A percentile compares a stretch with the other conserved stretches of the same genome.
Conservation (phyloP, 1,140 invertebrate genomes). For the Bombus difficillimus region DNA sequence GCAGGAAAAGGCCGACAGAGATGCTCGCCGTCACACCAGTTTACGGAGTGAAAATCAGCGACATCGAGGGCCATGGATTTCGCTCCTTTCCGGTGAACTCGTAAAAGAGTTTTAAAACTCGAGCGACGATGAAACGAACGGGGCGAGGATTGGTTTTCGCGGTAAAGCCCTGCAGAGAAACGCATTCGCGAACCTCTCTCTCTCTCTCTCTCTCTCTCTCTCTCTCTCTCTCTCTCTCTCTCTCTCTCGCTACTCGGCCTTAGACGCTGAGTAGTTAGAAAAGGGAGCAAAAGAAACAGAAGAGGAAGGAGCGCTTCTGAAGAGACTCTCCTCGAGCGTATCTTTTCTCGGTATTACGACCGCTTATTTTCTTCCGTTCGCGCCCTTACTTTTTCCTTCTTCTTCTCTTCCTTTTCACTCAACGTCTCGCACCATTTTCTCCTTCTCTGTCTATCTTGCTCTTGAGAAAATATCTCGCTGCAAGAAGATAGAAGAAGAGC, state of each 20-base stretch:
- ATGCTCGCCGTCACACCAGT: background rate
- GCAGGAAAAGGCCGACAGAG: background rate
- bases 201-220: too few relatives aligned
- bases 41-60: constrained; percentile 37
- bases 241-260: constrained; percentile 26
- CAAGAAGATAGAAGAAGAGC: background rate
- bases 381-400: background rate
- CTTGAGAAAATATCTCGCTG: background rate
- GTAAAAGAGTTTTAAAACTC: constrained; percentile 65
- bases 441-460: background rate
- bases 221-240: too few relatives aligned
- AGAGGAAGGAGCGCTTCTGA: background rate
- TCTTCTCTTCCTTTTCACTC: too few relatives aligned
- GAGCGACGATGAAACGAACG: constrained; percentile 53
- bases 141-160: constrained; percentile 61
- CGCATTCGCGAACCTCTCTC: constrained; percentile 35
- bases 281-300: constrained; percentile 1
- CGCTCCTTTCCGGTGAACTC: constrained; percentile 61
- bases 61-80: constrained; percentile 43
- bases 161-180: constrained; percentile 62
- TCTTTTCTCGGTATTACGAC: constrained; percentile 58
- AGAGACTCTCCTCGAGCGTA: constrained; percentile 17
- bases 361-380: constrained; percentile 62
- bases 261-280: constrained; percentile 40
- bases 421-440: background rate